A percentile compares a stretch with the other conserved stretches of the same genome.
phyloP scores from a whole-genome alignment of 2,888 invertebrate genomes.

The Sthenelais limicola region DNA sequence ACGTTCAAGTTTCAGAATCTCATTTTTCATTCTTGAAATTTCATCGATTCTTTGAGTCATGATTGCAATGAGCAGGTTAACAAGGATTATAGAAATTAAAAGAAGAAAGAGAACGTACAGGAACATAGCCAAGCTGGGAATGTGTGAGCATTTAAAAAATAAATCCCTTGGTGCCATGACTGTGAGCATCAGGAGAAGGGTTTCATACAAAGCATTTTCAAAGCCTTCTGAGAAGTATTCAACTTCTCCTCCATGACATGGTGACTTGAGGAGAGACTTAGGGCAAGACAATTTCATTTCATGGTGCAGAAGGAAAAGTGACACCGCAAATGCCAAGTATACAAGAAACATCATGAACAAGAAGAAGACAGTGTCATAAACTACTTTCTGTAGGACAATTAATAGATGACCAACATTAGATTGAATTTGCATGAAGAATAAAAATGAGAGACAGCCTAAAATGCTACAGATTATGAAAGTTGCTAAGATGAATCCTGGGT shows the following conservation, averaged over 20 bases:
- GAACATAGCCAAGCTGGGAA: constrained; percentile 10
- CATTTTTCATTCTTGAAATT: constrained; percentile 18
- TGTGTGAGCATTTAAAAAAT: constrained; percentile 10
- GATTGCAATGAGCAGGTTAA: constrained; percentile 32
- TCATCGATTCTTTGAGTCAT: constrained; percentile 28
- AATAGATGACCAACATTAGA: constrained; percentile 11
- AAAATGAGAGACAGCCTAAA: not conserved
- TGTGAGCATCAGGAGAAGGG: constrained; percentile 13
- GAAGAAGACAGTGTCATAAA: constrained; percentile 17
- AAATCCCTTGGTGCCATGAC: constrained; percentile 31
- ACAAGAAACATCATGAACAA: constrained; percentile 25
- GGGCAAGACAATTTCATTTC: too few species aligned
- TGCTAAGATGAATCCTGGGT: not conserved
- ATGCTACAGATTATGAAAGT: not conserved
- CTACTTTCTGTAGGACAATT: constrained; percentile 24
- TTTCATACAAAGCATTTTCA: constrained; percentile 11
- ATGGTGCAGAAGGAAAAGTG: constrained; percentile 25
- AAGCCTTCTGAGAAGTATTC: not conserved
- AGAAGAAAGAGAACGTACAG: constrained; percentile 8
- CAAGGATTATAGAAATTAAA: not conserved
- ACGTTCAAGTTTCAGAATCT: constrained; percentile 23
- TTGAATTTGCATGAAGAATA: constrained; percentile 25
- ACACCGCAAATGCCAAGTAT: constrained; percentile 23
- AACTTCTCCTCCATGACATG: too few species aligned
- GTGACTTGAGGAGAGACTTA: too few species aligned